Base-by-base conservation (phyloP, 2,797 vertebrate genomes). In the Nothura maculosa region DNA sequence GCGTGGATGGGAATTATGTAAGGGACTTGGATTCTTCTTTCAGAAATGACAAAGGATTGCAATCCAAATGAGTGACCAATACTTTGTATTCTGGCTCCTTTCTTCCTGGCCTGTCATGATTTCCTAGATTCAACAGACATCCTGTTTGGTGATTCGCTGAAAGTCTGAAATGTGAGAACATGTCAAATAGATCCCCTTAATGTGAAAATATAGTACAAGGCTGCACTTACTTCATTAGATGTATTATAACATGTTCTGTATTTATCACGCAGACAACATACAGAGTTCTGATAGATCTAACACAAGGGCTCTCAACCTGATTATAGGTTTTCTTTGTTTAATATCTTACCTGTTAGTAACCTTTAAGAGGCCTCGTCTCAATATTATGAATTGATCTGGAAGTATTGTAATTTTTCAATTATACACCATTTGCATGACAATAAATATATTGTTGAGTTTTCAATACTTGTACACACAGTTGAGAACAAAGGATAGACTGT, bases 371-470 rank as follows among this genome's bases (percentile, higher is more conserved):
- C 30, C 50, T 84, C 64, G 14, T 79, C 67, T 96, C 75, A 90
- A 6, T 18, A 47, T 91, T 90, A 93, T 94, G 12, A 45, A 91
- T 67, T 55, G 86, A 63, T 28, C 5, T 12, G 32, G 10, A 76
- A 69, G 42, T 91, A 83, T 92, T 95, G 54, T 52, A 77, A 80
- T 85, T 61, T 91, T 90, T 75, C 91, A 30, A 55, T 64, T 55
- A 6, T 83, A 69, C 8, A n/a, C 38, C 66, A 77, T 38, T 18
- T 42, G 67, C 8, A 90, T 64, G 74, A 47, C 47, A 47, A 11
- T 70, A 93, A 43, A 27, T 85, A 57, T 66, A 87, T 70, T 93
- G 30, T 81, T 87, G 62, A 38, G 83, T 87, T 84, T 24, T 27
- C 67, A 70, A 78, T 82, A 47, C 82, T 68, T 15, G 78, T 84